These are phyloP conservation scores for Hyppa rectilinea DNA, from an alignment of 2,888 invertebrate genomes.

Conservation along the genomic window DNA sequence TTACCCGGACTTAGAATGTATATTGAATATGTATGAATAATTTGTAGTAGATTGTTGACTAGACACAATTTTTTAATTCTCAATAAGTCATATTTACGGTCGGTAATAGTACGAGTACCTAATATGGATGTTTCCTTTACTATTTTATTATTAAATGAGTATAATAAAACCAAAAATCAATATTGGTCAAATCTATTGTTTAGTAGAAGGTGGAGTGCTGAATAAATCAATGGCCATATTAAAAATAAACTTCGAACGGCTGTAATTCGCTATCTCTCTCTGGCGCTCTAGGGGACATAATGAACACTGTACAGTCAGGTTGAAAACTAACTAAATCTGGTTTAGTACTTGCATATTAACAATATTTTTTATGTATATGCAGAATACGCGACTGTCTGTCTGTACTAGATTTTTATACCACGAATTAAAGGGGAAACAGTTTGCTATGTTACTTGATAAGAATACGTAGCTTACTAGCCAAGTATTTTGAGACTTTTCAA, in stretches of 20 bases:
- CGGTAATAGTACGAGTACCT: not conserved
- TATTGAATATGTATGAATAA: too few species aligned
- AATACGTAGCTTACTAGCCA: not conserved
- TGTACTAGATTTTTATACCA: too few species aligned
- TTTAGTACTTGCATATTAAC: not conserved
- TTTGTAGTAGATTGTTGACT: too few species aligned
- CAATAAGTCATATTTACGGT: not conserved
- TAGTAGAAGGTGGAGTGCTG: not conserved
- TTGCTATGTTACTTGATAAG: not conserved
- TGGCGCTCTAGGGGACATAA: not conserved
- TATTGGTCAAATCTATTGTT: not conserved
- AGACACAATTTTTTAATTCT: not conserved
- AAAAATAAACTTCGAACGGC: not conserved
- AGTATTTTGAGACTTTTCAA: too few species aligned
- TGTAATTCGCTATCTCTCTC: not conserved
- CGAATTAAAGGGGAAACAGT: not conserved
- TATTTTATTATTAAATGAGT: not conserved
- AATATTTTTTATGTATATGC: not conserved
- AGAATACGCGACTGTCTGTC: too few species aligned
- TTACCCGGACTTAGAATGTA: too few species aligned
- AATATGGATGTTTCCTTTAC: too few species aligned
- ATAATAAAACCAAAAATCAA: not conserved
- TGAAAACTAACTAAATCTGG: not conserved
- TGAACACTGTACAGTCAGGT: slow-evolving; percentile 3
- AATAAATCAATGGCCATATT: not conserved